Percentiles rank a stretch among this genome's conserved stretches.
These are phyloP conservation scores for Hemibagrus guttatus DNA, from an alignment of 2,797 vertebrate species.

Conservation along the genomic window DNA sequence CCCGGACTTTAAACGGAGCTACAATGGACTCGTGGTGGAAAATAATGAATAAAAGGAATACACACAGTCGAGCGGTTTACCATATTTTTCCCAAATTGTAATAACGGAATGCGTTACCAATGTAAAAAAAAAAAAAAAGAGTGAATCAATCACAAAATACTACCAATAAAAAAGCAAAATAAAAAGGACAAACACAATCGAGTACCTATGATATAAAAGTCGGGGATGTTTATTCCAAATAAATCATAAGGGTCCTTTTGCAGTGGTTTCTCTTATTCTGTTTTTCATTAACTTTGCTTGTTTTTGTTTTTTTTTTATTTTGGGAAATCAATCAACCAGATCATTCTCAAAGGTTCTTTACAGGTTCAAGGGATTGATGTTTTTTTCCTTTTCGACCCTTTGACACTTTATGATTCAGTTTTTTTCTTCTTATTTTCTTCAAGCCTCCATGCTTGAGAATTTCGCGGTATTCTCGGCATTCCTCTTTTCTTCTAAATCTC, in stretches of 20 bases:
- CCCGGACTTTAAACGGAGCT: conserved; percentile 21
- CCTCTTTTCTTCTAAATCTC: too few relatives aligned
- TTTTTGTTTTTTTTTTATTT: too few relatives aligned
- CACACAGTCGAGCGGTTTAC: conserved; percentile 33
- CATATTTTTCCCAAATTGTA: conserved; percentile 21
- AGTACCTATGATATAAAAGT: conserved; percentile 15
- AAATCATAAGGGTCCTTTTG: background rate
- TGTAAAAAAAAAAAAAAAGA: conserved; percentile 9
- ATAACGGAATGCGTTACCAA: conserved; percentile 8
- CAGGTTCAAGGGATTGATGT: background rate
- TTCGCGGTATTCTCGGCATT: background rate
- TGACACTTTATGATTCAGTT: background rate
- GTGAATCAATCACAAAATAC: background rate
- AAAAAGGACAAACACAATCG: background rate
- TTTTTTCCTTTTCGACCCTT: background rate
- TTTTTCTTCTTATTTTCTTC: background rate
- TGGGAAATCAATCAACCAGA: too few relatives aligned
- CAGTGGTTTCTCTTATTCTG: background rate
- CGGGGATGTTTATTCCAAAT: conserved; percentile 20
- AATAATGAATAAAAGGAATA: conserved; percentile 43
- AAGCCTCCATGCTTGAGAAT: background rate
- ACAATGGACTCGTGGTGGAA: conserved; percentile 30
- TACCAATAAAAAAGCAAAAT: background rate
- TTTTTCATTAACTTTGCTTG: background rate
- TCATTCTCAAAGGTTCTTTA: background rate